These are phyloP conservation scores for Nomada lathburiana DNA, from an alignment of 2,888 invertebrate genomes.

Conservation along the genomic window DNA sequence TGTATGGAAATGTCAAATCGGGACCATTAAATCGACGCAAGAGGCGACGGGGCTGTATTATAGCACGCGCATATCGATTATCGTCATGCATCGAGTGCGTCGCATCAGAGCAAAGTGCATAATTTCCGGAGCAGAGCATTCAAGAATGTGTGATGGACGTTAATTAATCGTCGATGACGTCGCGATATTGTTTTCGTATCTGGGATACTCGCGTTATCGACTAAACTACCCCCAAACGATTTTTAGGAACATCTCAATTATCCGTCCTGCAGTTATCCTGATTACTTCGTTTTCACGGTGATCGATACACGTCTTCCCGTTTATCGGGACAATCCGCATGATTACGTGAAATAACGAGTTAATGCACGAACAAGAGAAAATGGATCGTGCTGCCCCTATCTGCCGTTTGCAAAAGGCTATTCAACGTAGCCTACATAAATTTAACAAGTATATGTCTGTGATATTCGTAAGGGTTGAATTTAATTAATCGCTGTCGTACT, in stretches of 20 bases:
- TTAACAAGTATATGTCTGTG: background rate
- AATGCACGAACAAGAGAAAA: background rate
- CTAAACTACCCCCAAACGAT: slow-evolving; percentile 6
- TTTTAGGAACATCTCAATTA: slow-evolving; percentile 9
- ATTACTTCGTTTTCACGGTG: slow-evolving; percentile 12
- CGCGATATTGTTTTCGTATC: slow-evolving; percentile 32
- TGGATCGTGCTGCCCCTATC: too few species aligned
- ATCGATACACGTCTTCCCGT: background rate
- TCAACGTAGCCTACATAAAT: background rate
- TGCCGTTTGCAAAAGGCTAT: background rate
- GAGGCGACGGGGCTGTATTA: slow-evolving; percentile 3
- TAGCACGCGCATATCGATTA: slow-evolving; percentile 7
- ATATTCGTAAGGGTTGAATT: background rate
- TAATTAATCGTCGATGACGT: slow-evolving; percentile 32
- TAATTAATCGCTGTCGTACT: background rate
- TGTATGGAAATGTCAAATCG: background rate
- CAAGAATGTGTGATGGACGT: slow-evolving; percentile 30
- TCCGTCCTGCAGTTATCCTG: background rate
- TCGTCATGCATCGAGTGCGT: slow-evolving; percentile 11
- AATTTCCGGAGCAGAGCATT: slow-evolving; percentile 4
- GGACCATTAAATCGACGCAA: slow-evolving; percentile 3
- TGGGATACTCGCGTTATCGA: slow-evolving; percentile 9
- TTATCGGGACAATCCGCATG: background rate
- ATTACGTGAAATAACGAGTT: background rate
- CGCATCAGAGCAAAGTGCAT: slow-evolving; percentile 15